These are phyloP conservation scores for Synergus itoensis DNA, from an alignment of 2,888 invertebrate species.

Conservation along the genomic window DNA sequence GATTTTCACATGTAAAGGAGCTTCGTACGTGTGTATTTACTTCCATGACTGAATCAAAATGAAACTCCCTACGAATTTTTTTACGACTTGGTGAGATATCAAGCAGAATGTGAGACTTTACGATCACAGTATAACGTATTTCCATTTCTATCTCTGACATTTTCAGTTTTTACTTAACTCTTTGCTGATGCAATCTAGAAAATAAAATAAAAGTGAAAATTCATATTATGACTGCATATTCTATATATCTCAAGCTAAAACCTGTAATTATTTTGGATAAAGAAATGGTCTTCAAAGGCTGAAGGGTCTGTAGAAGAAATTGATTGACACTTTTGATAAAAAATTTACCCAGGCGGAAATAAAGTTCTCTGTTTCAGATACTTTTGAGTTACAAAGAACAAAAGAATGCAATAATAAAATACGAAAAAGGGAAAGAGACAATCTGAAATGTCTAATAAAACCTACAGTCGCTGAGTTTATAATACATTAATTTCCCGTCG, in stretches of 20 bases:
- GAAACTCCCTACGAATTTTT: not conserved
- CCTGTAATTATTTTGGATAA: too few relatives aligned
- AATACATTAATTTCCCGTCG: not conserved
- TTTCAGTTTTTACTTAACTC: not conserved
- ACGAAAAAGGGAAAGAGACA: not conserved
- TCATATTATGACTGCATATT: too few relatives aligned
- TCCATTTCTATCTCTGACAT: not conserved
- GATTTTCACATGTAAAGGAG: not conserved
- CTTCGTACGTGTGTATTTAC: not conserved
- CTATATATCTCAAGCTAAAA: too few relatives aligned
- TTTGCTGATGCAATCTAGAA: not conserved
- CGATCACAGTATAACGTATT: not conserved
- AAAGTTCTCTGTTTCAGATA: slow-evolving; percentile 6
- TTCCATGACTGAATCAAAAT: not conserved
- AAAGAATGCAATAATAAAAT: not conserved
- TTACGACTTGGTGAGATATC: not conserved
- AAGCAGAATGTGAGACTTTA: not conserved
- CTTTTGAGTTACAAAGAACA: not conserved
- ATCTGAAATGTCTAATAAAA: slow-evolving; percentile 21
- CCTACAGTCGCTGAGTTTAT: not conserved
- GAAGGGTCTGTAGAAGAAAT: not conserved
- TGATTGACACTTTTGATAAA: not conserved
- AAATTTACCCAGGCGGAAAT: not conserved
- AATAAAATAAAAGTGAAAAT: not conserved
- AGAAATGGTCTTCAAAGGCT: too few relatives aligned